phyloP scores from a whole-genome alignment of 2,113 vertebrate species.

The Tenrec ecaudatus region DNA sequence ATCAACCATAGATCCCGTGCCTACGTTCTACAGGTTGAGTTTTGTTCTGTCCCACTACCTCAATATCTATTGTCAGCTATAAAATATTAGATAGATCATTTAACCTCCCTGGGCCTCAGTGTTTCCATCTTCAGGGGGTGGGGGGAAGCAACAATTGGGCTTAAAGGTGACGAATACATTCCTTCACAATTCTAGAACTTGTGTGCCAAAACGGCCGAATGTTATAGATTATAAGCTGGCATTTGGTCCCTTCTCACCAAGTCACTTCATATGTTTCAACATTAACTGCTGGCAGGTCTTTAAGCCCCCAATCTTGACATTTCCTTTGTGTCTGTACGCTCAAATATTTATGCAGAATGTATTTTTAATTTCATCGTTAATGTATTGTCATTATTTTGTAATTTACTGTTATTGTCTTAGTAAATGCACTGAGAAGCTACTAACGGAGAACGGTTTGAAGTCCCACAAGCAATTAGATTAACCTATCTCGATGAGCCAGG shows the following conservation, averaged over 20 bases:
- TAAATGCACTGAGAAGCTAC: conserved; percentile 43
- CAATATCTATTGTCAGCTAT: not conserved
- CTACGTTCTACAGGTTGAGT: not conserved
- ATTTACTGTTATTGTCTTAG: conserved; percentile 65
- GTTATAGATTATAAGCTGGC: not conserved
- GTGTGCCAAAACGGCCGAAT: not conserved
- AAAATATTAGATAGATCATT: not conserved
- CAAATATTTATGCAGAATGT: conserved; percentile 72
- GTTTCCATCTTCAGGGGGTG: not conserved
- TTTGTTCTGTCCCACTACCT: not conserved
- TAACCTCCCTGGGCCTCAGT: not conserved
- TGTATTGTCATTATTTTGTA: conserved; percentile 75
- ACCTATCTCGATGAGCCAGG: conserved; percentile 1
- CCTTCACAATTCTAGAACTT: not conserved
- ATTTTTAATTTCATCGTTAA: conserved; percentile 74
- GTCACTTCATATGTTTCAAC: conserved; percentile 9
- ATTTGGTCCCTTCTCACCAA: conserved; percentile 22
- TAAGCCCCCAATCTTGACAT: conserved; percentile 37
- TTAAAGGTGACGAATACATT: not conserved
- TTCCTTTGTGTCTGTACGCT: conserved; percentile 51
- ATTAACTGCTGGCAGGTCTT: conserved; percentile 48
- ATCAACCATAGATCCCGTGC: not conserved
- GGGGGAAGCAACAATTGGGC: not conserved
- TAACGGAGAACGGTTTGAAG: conserved; percentile 43
- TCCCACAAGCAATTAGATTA: conserved; percentile 62